These are phyloP conservation scores for Brotula barbata DNA, from an alignment of 2,797 vertebrate genomes.

Conservation along the genomic window DNA sequence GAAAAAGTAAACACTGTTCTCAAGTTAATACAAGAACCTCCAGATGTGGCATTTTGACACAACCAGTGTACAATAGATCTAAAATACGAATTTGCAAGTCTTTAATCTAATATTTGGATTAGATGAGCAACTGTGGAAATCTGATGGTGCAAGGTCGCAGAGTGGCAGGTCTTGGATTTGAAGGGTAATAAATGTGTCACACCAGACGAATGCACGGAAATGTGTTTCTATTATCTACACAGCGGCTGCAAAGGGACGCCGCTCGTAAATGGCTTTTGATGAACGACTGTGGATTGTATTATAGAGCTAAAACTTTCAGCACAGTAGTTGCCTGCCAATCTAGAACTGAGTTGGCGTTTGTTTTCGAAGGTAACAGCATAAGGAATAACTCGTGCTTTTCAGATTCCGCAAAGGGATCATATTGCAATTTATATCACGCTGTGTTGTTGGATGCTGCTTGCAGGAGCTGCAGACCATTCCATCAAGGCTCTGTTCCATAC, in stretches of 20 bases:
- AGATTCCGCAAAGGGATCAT: slow-evolving; percentile 12
- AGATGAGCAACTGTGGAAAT: slow-evolving; percentile 43
- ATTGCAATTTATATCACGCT: slow-evolving; percentile 60
- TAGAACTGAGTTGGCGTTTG: slow-evolving; percentile 36
- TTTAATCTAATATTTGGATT: slow-evolving; percentile 21
- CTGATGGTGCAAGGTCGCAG: slow-evolving; percentile 64
- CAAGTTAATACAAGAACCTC: background rate
- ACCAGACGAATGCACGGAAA: slow-evolving; percentile 26
- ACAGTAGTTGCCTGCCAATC: slow-evolving; percentile 60
- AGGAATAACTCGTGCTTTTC: slow-evolving; percentile 5
- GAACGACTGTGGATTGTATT: slow-evolving; percentile 57
- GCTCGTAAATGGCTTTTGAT: slow-evolving; percentile 53
- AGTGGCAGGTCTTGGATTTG: slow-evolving; percentile 54
- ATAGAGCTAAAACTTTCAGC: slow-evolving; percentile 73
- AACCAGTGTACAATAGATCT: background rate
- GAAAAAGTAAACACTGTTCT: slow-evolving; percentile 11
- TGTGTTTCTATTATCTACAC: slow-evolving; percentile 16
- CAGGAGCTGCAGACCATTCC: slow-evolving; percentile 79
- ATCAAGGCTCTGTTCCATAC: slow-evolving; percentile 76
- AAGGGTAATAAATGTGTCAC: slow-evolving; percentile 72
- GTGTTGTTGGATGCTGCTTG: slow-evolving; percentile 80
- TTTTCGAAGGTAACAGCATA: slow-evolving; percentile 22
- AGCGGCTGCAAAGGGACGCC: slow-evolving; percentile 39
- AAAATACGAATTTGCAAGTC: slow-evolving; percentile 18
- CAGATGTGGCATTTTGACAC: background rate